Conservation (phyloP, 2,888 invertebrate species). For the Scaptomyza flava region DNA sequence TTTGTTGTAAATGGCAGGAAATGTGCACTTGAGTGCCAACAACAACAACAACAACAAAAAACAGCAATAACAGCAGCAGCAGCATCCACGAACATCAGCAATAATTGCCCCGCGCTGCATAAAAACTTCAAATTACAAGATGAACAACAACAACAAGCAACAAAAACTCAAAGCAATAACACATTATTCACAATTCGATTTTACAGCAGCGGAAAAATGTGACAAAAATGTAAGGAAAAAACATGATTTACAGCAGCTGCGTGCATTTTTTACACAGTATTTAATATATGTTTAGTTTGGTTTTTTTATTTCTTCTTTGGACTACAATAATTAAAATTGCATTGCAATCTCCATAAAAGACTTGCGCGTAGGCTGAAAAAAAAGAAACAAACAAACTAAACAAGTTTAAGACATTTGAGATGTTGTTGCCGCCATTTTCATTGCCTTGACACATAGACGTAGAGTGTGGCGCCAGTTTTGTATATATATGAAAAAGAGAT, state of each 20-base stretch:
- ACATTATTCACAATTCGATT: constrained; percentile 50
- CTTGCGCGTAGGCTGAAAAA: constrained; percentile 62
- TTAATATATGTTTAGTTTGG: constrained; percentile 23
- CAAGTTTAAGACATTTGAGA: constrained; percentile 34
- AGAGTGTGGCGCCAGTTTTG: constrained; percentile 57
- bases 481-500: constrained; percentile 4
- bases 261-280: constrained; percentile 38
- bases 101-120: constrained; percentile 42
- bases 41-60: constrained; percentile 18
- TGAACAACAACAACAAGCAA: constrained; percentile 11
- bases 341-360: constrained; percentile 46
- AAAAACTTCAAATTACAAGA: constrained; percentile 56
- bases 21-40: constrained; percentile 73
- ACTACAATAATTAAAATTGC: constrained; percentile 51
- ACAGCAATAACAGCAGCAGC: constrained; percentile 1
- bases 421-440: constrained; percentile 40
- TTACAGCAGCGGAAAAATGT: constrained; percentile 26
- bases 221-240: constrained; percentile 7
- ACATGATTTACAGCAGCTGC: constrained; percentile 37
- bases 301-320: constrained; percentile 11
- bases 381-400: constrained; percentile 16
- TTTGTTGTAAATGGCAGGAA: constrained; percentile 74
- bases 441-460: constrained; percentile 66
- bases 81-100: constrained; percentile 36
- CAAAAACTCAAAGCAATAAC: constrained; percentile 29